A percentile compares a stretch with the other conserved stretches of the same genome.
Evolutionary conservation across 1,140 invertebrate species (phyloP).

Genomic region (Tribolium madens): DNA sequence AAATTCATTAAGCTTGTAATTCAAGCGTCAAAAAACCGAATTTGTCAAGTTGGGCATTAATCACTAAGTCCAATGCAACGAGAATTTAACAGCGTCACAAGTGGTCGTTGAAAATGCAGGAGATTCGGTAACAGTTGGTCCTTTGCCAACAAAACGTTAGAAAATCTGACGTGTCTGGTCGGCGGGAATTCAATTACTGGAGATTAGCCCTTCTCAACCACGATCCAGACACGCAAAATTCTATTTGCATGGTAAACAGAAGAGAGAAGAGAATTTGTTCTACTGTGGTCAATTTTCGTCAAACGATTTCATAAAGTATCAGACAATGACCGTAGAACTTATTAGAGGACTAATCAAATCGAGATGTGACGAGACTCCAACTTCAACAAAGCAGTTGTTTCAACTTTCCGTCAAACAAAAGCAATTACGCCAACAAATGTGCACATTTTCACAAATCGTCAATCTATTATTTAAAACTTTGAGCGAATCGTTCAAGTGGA

Average conservation of each 20-base stretch:
- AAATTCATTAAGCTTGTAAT: background rate
- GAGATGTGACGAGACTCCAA: conserved; percentile 1
- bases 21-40: background rate
- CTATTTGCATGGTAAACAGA: conserved; percentile 45
- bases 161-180: conserved; percentile 28
- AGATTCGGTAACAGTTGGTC: conserved; percentile 41
- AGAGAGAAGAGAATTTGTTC: background rate
- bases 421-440: conserved; percentile 1
- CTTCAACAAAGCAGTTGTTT: background rate
- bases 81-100: conserved; percentile 32
- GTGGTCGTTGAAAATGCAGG: conserved; percentile 18
- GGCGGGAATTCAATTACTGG: conserved; percentile 41
- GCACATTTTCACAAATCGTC: conserved; percentile 7
- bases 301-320: background rate
- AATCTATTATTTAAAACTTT: conserved; percentile 24
- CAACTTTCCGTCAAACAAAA: background rate
- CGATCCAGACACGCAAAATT: conserved; percentile 36
- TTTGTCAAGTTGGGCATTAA: conserved; percentile 14
- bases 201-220: conserved; percentile 42
- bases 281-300: background rate
- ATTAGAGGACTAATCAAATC: conserved; percentile 2
- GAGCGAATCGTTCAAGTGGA: conserved; percentile 1
- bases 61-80: conserved; percentile 6
- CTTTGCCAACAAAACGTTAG: conserved; percentile 34
- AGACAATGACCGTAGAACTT: background rate